Evolutionary conservation across 2,888 invertebrate genomes (phyloP), one percentile per base, ranked within the genome.

Genomic region (Andrena chrysosceles): DNA sequence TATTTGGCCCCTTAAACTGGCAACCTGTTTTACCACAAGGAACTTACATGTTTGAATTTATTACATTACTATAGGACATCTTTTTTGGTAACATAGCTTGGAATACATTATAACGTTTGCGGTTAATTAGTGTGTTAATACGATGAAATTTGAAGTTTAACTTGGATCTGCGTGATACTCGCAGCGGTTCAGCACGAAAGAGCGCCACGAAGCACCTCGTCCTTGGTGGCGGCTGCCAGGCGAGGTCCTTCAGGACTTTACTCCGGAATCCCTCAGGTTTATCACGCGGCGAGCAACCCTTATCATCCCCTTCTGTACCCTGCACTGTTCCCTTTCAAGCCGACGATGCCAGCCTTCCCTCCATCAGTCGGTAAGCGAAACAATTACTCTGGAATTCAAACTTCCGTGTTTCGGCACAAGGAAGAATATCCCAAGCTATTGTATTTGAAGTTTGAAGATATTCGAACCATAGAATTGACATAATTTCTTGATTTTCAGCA

Each of bases 111-210:
- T 23, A 10, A 23, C 23, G 8, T 7, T 26, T 4, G 20, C 23
- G 23, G 10, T 26, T 56, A 56, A 56, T 56, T 56, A 23, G 10
- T 56, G 23, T 23, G 56, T 56, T 56, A 56, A 23, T 56, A 56
- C 20, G 26, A 56, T 23, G 4, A 56, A 26, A 8, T 56, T 23
- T 56, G 10, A 56, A 56, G 62, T 29, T 49, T 29, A 8, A 54
- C 42, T 54, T 33, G 29, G 3, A 31, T 60, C 49, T 26, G 42
- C 8, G 63, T 56, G 59, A 64, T 72, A 35, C n/a, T 91, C 90
- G 85, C 95, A 98, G 98, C 98, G 79, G 98, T 98, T 26, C 98
- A 98, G 93, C 98, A 98, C 93, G 98, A 98, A 94, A 95, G 98
- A 84, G 98, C 98, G 10, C 98, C 98, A 0, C 95, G 98, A 62